Evolutionary conservation across 2,113 vertebrate genomes (phyloP), one percentile per base, ranked within the genome.

Genomic region (Sprattus sprattus): DNA sequence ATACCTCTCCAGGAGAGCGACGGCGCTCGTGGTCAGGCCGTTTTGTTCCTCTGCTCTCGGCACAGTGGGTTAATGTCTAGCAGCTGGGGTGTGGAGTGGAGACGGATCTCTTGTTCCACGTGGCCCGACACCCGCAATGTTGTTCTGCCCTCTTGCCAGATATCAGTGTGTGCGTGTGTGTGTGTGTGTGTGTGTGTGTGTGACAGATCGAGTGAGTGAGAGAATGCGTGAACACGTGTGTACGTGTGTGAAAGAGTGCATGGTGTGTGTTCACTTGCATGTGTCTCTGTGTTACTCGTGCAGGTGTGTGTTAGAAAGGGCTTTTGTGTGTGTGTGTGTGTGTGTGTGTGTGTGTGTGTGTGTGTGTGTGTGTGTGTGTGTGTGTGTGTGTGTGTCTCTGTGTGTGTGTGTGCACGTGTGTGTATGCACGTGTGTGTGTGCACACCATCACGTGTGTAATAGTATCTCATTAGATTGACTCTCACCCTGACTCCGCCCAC

Each of bases 41-140:
- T 15, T 78, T 78, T 32, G 25, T 15, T 39, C 71, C 71, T 78
- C 71, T 28, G 28, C 71, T 78, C 71, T 32, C 32, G 25, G 28
- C 28, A 16, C 32, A 18, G 82, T 32, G 82, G 47, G 82, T 54
- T 78, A 46, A 47, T 84, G 83, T 71, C 57, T 84, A 25, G n/a
- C 44, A 52, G 82, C 50, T 49, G 47, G 82, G 47, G 44, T 32
- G 45, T 20, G 5, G 54, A 78, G 22, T 46, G 64, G 44, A 88
- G 50, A 81, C 44, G 0, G 4, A 49, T 86, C 4, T 57, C 78
- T 16, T 78, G 49, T 81, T 57, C 10, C 1, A n/a, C 78, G 25
- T 80, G n/a, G 13, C 50, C 67, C 45, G 16, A 81, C 49, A 83
- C 50, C 20, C 71, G 71, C 71, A 32, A 78, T 44, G 28, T 32